phyloP scores from a whole-genome alignment of 2,113 vertebrate species.

The Melozone crissalis region DNA sequence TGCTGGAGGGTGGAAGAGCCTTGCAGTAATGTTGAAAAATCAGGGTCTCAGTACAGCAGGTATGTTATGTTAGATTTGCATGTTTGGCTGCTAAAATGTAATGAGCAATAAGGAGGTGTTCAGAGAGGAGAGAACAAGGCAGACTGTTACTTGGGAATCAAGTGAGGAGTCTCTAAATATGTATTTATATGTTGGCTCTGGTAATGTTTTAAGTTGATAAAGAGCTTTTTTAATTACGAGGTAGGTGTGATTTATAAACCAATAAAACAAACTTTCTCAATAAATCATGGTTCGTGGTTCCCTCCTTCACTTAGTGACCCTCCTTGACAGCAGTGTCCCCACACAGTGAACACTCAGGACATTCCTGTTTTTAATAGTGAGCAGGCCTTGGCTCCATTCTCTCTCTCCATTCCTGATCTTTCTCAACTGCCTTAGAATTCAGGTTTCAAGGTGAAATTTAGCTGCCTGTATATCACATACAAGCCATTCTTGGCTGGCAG shows the following conservation, averaged over 20 bases:
- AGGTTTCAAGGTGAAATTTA: not conserved
- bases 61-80: not conserved
- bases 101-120: not conserved
- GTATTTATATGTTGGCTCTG: not conserved
- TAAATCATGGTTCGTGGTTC: not conserved
- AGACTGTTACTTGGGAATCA: not conserved
- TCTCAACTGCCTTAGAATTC: not conserved
- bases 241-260: not conserved
- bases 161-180: not conserved
- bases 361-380: not conserved
- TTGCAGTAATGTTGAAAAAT: not conserved
- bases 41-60: not conserved
- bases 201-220: not conserved
- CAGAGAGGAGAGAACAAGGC: not conserved
- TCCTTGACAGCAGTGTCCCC: not conserved
- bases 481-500: not conserved
- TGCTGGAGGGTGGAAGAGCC: not conserved
- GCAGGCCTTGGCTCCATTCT: not conserved
- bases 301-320: not conserved
- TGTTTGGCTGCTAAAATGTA: not conserved
- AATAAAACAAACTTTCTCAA: not conserved
- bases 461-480: not conserved
- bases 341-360: not conserved
- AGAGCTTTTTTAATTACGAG: not conserved
- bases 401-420: not conserved